A percentile compares a stretch with the other conserved stretches of the same genome.
phyloP scores from a whole-genome alignment of 2,113 vertebrate genomes.

The Muntiacus reevesi region DNA sequence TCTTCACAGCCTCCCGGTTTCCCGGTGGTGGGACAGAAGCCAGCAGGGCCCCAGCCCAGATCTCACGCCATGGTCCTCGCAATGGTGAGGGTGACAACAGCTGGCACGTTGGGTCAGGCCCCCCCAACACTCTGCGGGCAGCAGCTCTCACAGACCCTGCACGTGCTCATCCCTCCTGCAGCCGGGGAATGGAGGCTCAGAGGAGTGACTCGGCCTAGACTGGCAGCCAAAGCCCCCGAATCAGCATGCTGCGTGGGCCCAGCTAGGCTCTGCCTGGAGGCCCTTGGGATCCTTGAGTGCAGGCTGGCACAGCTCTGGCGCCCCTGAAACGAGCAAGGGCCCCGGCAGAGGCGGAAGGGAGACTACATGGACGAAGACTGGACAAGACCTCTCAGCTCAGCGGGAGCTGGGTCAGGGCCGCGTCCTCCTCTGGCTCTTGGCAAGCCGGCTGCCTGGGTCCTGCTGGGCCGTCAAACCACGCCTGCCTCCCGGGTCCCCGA shows the following conservation, averaged over 20 bases:
- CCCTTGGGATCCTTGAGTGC: background rate
- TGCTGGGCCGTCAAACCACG: background rate
- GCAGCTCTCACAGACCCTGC: background rate
- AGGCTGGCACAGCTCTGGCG: background rate
- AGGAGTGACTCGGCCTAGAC: background rate
- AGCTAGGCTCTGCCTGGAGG: background rate
- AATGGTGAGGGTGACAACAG: background rate
- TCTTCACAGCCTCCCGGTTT: background rate
- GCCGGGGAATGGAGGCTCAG: background rate
- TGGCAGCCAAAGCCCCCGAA: background rate
- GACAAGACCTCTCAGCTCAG: background rate
- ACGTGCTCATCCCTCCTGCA: rapidly evolving
- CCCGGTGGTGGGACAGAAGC: background rate
- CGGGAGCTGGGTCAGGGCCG: background rate
- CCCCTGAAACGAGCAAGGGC: background rate
- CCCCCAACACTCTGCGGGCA: rapidly evolving
- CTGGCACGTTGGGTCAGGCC: background rate
- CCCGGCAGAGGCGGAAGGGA: rapidly evolving
- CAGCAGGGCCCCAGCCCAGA: background rate
- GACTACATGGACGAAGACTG: rapidly evolving
- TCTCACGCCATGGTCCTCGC: background rate
- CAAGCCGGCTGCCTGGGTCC: background rate
- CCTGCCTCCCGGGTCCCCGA: background rate
- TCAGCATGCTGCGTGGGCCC: rapidly evolving
- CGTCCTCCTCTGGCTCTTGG: background rate